Conservation (phyloP, 2,113 vertebrate genomes). For the Rhinopomastus cyanomelas region DNA sequence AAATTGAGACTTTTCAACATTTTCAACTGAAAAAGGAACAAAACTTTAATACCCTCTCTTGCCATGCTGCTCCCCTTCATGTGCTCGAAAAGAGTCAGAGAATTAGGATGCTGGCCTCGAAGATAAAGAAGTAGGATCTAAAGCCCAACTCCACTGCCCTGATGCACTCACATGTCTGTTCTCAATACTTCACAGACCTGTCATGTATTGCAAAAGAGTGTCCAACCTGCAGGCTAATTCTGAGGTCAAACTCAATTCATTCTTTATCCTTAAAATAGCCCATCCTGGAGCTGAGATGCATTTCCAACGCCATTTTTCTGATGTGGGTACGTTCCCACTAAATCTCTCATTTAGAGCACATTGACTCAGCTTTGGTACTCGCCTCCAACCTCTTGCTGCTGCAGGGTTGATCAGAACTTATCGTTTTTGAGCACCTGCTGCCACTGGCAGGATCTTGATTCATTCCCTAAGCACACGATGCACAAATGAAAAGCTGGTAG, state of each 20-base stretch:
- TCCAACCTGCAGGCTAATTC: not conserved
- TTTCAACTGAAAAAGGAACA: not conserved
- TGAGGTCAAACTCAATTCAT: conserved; percentile 18
- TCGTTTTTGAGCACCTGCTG: not conserved
- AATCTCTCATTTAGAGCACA: not conserved
- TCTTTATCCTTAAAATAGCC: not conserved
- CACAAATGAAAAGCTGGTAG: not conserved
- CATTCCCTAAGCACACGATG: not conserved
- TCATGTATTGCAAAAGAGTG: not conserved
- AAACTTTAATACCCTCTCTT: not conserved
- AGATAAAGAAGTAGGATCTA: not conserved
- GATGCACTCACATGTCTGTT: not conserved
- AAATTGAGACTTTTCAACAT: not conserved
- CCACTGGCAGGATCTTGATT: not conserved
- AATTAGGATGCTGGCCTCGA: not conserved
- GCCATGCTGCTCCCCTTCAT: not conserved
- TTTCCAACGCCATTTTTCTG: not conserved
- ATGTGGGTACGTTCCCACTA: not conserved
- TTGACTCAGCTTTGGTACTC: not conserved
- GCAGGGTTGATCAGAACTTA: not conserved
- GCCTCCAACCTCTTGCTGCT: not conserved
- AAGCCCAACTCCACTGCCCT: not conserved
- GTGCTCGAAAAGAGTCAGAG: not conserved
- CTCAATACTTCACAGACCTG: not conserved
- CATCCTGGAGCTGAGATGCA: not conserved